Evolutionary conservation across 2,888 invertebrate genomes (phyloP), one percentile per base, ranked within the genome.

Genomic region (Mesorhabditis spiculigera): DNA sequence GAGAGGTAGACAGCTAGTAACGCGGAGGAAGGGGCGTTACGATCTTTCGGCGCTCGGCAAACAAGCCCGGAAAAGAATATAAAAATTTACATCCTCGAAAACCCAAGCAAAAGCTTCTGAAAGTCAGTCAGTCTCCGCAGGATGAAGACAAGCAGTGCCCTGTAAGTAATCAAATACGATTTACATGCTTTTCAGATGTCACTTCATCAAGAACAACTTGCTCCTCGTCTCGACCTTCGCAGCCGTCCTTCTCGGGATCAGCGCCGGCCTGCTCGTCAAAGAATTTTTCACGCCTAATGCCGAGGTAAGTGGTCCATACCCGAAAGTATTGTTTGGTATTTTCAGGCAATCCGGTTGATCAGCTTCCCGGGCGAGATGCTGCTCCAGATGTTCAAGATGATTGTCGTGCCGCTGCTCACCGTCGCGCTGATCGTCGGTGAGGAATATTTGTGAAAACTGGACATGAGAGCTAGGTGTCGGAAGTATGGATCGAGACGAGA

Each of bases 261-360:
- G 58, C 8, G 8, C n/a, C 10, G 58, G 58, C 58, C n/a, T 50
- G 8, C 10, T n/a, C n/a, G 8, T 50, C 8, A 50, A n/a, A 50
- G 58, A 50, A 10, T 50, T 50, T 50, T 50, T 50, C 58, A 50
- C n/a, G n/a, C 10, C 58, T 50, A 50, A 50, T 50, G 58, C n/a
- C 58, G 8, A 28, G 28, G 28, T 28, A 28, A 28, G 28, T 28
- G 28, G 28, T 28, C 28, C 1, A 28, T 28, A 28, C 28, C 28
- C 28, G 28, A 28, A 28, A 28, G 28, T 28, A 28, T 28, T 28
- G 28, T 28, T 28, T 28, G 28, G 28, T 50, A n/a, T 50, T 50
- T 50, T 50, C 58, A 50, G 58, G 8, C 8, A 10, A 50, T 13
- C 8, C 8, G 58, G n/a, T n/a, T 50, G 58, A n/a, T 50, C n/a